These are phyloP conservation scores for Hozukius guyotensis DNA, from an alignment of 2,797 vertebrate genomes.

Conservation along the genomic window DNA sequence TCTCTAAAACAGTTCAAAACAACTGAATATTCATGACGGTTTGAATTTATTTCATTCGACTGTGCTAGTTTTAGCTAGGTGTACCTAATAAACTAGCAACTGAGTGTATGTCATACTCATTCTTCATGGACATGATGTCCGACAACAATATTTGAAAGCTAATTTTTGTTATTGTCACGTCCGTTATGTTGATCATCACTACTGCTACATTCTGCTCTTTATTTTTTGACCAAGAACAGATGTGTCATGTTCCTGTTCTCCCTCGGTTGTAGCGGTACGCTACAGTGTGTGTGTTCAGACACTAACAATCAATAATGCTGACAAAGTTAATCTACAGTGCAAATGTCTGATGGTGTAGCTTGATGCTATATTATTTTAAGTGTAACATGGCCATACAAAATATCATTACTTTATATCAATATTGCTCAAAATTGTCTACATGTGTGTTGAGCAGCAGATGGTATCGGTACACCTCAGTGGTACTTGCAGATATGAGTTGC, in stretches of 20 bases:
- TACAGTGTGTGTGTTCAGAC: background rate
- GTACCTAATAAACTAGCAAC: background rate
- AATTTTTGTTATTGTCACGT: background rate
- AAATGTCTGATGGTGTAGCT: background rate
- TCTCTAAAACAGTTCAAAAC: background rate
- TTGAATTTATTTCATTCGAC: background rate
- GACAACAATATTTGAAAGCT: background rate
- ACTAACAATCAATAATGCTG: conserved; percentile 18
- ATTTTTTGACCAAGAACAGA: background rate
- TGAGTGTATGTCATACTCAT: background rate
- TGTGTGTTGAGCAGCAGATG: background rate
- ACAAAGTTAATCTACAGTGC: background rate
- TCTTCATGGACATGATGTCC: background rate
- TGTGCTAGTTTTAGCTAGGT: background rate
- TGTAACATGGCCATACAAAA: background rate
- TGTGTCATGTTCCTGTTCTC: background rate
- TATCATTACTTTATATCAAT: background rate
- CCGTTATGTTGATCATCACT: background rate
- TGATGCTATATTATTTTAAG: background rate
- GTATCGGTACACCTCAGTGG: background rate
- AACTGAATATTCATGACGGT: background rate
- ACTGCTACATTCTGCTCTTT: conserved; percentile 1
- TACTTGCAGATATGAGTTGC: background rate
- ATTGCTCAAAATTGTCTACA: background rate
- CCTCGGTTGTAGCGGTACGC: background rate